Evolutionary conservation across 2,113 vertebrate genomes (phyloP).

Genomic region (Benitochromis conjunctus): DNA sequence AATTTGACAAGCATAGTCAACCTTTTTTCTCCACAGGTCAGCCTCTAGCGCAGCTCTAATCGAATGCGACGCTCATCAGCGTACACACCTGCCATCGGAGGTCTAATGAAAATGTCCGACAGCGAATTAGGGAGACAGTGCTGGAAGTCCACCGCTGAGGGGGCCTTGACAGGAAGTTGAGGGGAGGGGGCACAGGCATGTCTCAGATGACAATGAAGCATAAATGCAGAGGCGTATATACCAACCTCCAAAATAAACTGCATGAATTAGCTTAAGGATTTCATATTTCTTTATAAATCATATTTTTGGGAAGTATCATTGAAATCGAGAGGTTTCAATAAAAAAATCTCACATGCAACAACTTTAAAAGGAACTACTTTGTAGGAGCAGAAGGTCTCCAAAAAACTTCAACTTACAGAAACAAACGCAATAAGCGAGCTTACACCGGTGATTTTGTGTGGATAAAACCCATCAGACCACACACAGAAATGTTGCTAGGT

Average conservation of each 20-base stretch:
- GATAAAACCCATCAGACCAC: constrained; percentile 23
- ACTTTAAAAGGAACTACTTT: neutral
- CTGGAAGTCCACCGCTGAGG: constrained; percentile 8
- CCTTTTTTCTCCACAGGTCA: constrained; percentile 70
- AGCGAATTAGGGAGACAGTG: constrained; percentile 57
- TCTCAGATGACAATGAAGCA: neutral
- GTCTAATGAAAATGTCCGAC: constrained; percentile 69
- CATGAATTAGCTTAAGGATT: neutral
- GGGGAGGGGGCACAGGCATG: neutral
- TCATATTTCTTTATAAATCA: neutral
- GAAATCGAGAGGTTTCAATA: neutral
- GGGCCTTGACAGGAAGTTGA: constrained; percentile 8
- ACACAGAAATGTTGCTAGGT: constrained; percentile 61
- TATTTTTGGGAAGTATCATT: neutral
- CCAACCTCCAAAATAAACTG: neutral
- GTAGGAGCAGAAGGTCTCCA: neutral
- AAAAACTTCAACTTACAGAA: neutral
- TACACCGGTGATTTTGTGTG: neutral
- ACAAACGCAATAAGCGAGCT: neutral
- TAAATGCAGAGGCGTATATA: neutral
- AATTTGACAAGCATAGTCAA: constrained; percentile 71
- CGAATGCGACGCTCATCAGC: constrained; percentile 67
- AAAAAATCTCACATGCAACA: neutral
- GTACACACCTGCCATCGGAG: constrained; percentile 60
- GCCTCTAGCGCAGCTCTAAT: constrained; percentile 56